Evolutionary conservation across 35 echinoderm and acorn worm genomes (phyloP), one percentile per base, ranked within the genome.

Genomic region (Holothuria glaberrima): DNA sequence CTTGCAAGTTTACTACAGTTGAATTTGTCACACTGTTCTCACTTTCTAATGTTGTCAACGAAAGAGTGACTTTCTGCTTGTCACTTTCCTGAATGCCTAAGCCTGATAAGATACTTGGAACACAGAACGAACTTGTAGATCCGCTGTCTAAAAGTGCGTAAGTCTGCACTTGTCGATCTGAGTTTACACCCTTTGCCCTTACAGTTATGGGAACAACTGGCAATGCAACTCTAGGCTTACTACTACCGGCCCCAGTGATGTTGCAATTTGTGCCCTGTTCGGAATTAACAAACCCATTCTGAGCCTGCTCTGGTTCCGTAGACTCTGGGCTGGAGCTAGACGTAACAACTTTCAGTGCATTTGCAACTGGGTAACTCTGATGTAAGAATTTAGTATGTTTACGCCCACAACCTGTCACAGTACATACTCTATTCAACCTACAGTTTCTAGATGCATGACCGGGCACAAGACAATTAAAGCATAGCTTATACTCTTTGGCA

Each of bases 111-210:
- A 88, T n/a, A 1, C 56, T 71, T 62, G 26, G 26, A 35, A 63
- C 19, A 66, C 75, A 93, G 58, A 90, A 89, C 13, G 86, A 82
- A 24, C 64, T 80, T 9, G 92, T 93, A 1, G 92, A 93, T 10
- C 92, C 92, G 59, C 44, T 83, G 75, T 93, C 87, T 6, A 90
- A 61, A 10, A 93, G 28, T 4, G 86, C 92, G 27, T 89, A 64
- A 64, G 60, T 74, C 71, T 34, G 71, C 5, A 74, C 71, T 6
- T 18, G 2, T 36, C 25, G 71, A 74, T 74, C 71, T 30, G 60
- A 64, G 13, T 64, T 64, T 64, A 9, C 46, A 38, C 21, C 21
- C 16, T 82, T 18, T 6, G 86, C 60, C 9, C 63, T 45, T 5
- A 71, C 65, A 2, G 21, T 68, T 19, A 88, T 19, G 48, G 68